Conservation (phyloP, 2,888 invertebrate genomes). For the Oasisia sp. region DNA sequence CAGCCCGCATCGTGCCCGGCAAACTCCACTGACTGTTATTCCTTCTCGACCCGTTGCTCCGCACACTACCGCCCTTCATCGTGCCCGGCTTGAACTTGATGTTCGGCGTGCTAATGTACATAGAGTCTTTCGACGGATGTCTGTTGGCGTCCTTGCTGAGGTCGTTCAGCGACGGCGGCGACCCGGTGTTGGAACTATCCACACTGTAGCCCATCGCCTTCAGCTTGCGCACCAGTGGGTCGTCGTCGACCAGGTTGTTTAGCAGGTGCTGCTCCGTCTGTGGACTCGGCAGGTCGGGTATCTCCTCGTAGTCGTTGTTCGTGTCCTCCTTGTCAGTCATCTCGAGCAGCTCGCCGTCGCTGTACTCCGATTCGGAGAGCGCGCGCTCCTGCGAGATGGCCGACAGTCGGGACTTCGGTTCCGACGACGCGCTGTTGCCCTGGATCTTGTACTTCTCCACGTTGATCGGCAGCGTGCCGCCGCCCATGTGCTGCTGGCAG, state of each 20-base stretch:
- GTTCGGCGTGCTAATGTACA: conserved; percentile 34
- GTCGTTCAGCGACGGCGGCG: conserved; percentile 32
- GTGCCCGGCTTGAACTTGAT: conserved; percentile 32
- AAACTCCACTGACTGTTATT: background rate
- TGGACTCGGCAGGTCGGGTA: conserved; percentile 24
- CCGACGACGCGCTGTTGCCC: background rate
- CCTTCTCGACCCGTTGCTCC: background rate
- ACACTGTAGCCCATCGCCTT: conserved; percentile 25
- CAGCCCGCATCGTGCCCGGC: background rate
- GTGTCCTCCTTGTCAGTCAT: conserved; percentile 27
- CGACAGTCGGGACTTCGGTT: conserved; percentile 19
- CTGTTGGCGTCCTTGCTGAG: conserved; percentile 30
- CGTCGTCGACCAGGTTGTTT: conserved; percentile 23
- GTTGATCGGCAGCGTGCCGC: conserved; percentile 27
- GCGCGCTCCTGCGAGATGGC: conserved; percentile 28
- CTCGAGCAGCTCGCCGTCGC: conserved; percentile 31
- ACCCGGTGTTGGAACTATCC: conserved; percentile 25
- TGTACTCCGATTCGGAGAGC: conserved; percentile 32
- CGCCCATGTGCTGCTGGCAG: background rate
- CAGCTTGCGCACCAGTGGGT: conserved; percentile 14
- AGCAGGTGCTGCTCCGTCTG: conserved; percentile 30
- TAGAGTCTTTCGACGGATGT: conserved; percentile 29
- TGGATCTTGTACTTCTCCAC: conserved; percentile 42
- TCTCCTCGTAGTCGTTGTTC: conserved; percentile 31
- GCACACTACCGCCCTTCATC: background rate